Base-by-base conservation (phyloP, 2,113 vertebrate genomes). In the Meleagris gallopavo region DNA sequence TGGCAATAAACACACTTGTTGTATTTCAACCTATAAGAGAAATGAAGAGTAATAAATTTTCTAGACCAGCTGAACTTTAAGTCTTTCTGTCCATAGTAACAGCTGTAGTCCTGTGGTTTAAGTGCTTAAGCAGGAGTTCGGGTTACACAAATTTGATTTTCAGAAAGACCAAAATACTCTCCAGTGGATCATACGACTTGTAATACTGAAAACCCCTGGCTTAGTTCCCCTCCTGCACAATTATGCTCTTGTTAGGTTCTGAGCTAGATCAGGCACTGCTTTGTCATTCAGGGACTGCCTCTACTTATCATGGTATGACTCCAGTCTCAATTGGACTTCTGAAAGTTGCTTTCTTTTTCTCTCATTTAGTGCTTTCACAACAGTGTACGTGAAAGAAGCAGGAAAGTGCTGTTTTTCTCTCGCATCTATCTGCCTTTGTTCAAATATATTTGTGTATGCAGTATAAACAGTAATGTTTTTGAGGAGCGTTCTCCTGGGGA, bases 161-260 rank as follows among this genome's bases (percentile, higher is more conserved):
- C 43, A 25, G 66, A 74, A 81, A 46, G 50, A 55, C 32, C 50
- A 80, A 34, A 10, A 16, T 25, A 55, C 5, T 15, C 22, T 67
- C 21, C 40, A 89, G 40, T 29, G 77, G 54, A 64, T 24, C 70
- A 61, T 0, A 0, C 30, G 83, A 52, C 9, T 5, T 40, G 11
- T 43, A 71, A 64, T 6, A 17, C 41, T 86, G 14, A 8, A 69
- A 20, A 75, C 19, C 30, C 58, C 50, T 92, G 25, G 22, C 14
- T 91, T 0, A 1, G 10, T 40, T 91, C 17, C 14, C 34, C 60
- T 89, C 7, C 38, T 91, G 55, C 7, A 20, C 0, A 0, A 20
- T n/a, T 21, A 11, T 55, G 17, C 13, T 71, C 38, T 32, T 54
- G 25, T 6, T 62, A 57, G 41, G 9, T 41, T 95, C 13, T 58